These are phyloP conservation scores for Magallana gigas DNA, from an alignment of 1,140 invertebrate species.

Conservation along the genomic window DNA sequence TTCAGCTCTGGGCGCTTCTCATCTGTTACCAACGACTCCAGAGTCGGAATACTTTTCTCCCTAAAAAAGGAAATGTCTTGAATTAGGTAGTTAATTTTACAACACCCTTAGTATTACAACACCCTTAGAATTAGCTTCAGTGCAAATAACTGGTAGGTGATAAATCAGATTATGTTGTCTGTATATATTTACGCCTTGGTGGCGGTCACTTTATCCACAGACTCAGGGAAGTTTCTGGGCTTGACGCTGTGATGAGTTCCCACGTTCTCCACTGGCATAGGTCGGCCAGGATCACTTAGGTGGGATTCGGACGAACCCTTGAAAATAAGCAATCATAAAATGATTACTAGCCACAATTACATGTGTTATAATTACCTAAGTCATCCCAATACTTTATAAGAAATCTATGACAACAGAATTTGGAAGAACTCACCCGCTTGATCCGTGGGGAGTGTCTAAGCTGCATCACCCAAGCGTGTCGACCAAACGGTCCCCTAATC, in stretches of 20 bases:
- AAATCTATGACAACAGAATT: too few species aligned
- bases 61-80: slow-evolving; percentile 73
- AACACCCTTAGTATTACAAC: too few species aligned
- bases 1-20: slow-evolving; percentile 80
- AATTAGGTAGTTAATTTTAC: too few species aligned
- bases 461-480: slow-evolving; percentile 96
- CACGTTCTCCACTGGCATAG: slow-evolving; percentile 87
- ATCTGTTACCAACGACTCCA: slow-evolving; percentile 86
- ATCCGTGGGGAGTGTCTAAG: slow-evolving; percentile 81
- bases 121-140: too few species aligned
- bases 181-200: slow-evolving; percentile 87
- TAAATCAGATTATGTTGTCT: too few species aligned
- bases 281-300: slow-evolving; percentile 87
- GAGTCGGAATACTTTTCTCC: slow-evolving; percentile 89
- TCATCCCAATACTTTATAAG: too few species aligned
- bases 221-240: slow-evolving; percentile 90
- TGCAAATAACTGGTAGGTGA: too few species aligned
- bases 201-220: slow-evolving; percentile 87
- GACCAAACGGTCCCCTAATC: slow-evolving; percentile 93
- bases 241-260: slow-evolving; percentile 82
- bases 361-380: background rate
- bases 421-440: slow-evolving; percentile 81
- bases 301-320: slow-evolving; percentile 82
- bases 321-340: background rate
- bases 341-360: background rate